Evolutionary conservation across 2,888 invertebrate species (phyloP), one percentile per base, ranked within the genome.

Genomic region (Cryptocephalus primarius): DNA sequence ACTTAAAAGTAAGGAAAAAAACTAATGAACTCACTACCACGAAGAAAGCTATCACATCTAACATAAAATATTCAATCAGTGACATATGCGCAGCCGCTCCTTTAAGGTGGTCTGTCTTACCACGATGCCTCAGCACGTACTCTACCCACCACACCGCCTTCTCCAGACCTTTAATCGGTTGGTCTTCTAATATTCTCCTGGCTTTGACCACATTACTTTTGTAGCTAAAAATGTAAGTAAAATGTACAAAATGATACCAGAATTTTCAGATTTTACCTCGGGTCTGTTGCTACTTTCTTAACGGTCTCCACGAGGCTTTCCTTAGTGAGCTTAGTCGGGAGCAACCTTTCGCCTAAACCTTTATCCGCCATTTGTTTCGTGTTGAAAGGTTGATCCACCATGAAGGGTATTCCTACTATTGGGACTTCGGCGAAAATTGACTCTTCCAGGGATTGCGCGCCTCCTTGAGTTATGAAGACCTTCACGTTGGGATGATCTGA

Each of bases 81-180:
- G 67, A 59, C n/a, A 69, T 52, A n/a, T 72, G 72, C 8, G 69
- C 69, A 1, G 64, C 65, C 11, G 73, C 64, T 8, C 75, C 71
- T 8, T 72, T 69, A 4, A 76, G 63, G 51, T 72, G 70, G 2
- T 61, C 61, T 0, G 74, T 72, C 22, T 6, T 22, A 1, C 73
- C 73, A 11, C 66, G 54, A 10, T 45, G 40, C 31, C 45, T 40
- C 33, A 45, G 33, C 9, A 45, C 45, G n/a, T 45, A 45, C 11
- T 45, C 45, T 4, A 42, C 42, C 45, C 45, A 45, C 33, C 40
- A 45, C 14, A 45, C 14, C 11, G 34, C 31, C 31, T 45, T 45
- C 9, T 45, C 41, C 8, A 45, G 33, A 1, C 36, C 41, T 6
- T 32, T 39, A 40, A 45, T 45, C 9, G 45, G 40, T 12, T 40